These are phyloP conservation scores for Lerema accius DNA, from an alignment of 1,140 invertebrate species.

Conservation along the genomic window DNA sequence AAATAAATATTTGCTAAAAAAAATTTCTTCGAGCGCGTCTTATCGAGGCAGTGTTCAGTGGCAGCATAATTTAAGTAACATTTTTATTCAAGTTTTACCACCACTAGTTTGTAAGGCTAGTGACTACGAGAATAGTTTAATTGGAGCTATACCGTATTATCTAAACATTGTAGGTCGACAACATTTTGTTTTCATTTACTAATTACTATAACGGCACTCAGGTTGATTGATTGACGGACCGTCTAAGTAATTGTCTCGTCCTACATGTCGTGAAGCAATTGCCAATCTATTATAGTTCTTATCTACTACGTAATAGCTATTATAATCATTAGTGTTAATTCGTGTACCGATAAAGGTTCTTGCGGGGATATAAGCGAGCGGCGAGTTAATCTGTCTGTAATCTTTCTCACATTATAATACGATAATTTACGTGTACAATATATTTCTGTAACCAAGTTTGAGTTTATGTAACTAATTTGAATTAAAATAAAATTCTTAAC, in stretches of 20 bases:
- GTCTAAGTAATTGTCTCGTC: slow-evolving; percentile 46
- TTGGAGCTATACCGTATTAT: background rate
- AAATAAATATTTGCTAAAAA: too few species aligned
- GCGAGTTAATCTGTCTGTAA: background rate
- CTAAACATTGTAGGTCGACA: slow-evolving; percentile 8
- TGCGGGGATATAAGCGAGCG: background rate
- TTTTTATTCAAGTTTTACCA: too few species aligned
- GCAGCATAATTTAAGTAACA: too few species aligned
- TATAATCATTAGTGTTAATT: background rate
- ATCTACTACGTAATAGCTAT: background rate
- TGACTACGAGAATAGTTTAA: background rate
- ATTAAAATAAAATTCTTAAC: too few species aligned
- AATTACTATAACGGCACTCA: slow-evolving; percentile 33
- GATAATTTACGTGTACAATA: too few species aligned
- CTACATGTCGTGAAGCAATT: slow-evolving; percentile 17
- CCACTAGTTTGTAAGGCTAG: too few species aligned
- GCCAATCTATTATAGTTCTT: slow-evolving; percentile 1
- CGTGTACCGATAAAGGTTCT: background rate
- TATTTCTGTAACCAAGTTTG: too few species aligned
- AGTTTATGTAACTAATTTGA: too few species aligned
- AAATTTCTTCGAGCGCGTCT: too few species aligned
- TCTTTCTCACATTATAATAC: too few species aligned
- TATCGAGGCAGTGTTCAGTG: too few species aligned
- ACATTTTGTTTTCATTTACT: slow-evolving; percentile 30
- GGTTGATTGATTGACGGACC: slow-evolving; percentile 41